These are phyloP conservation scores for Manis javanica DNA, from an alignment of 2,797 vertebrate genomes.

Conservation along the genomic window DNA sequence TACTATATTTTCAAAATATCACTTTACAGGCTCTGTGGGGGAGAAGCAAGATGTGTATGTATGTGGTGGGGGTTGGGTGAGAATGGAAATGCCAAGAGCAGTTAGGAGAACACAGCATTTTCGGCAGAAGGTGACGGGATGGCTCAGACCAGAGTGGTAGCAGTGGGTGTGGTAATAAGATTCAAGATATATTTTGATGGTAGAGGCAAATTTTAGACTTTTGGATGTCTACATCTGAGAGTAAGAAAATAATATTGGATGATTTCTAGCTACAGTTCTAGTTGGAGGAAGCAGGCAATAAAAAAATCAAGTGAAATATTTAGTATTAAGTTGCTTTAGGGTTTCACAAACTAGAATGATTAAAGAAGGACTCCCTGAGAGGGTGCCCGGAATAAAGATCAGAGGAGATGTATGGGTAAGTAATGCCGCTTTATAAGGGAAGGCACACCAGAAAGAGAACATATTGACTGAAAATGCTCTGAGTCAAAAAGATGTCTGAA, in stretches of 20 bases:
- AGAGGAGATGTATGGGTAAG: not conserved
- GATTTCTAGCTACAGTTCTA: not conserved
- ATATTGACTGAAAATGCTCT: not conserved
- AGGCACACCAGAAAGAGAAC: not conserved
- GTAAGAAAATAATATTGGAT: not conserved
- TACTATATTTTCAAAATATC: not conserved
- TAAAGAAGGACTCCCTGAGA: not conserved
- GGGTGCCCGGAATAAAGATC: not conserved
- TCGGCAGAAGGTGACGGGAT: not conserved
- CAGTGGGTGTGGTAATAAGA: not conserved
- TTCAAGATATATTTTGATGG: not conserved
- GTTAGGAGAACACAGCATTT: not conserved
- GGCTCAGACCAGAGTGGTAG: not conserved
- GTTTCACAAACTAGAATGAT: not conserved
- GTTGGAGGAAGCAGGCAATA: not conserved
- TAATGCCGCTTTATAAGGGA: not conserved
- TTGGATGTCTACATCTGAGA: not conserved
- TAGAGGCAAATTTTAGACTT: not conserved
- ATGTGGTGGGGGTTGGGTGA: rapidly evolving
- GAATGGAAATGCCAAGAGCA: not conserved
- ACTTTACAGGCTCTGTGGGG: not conserved
- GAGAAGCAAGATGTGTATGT: not conserved
- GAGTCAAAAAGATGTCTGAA: not conserved
- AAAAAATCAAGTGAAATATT: not conserved
- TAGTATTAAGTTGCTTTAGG: not conserved